Evolutionary conservation across 35 echinoderm and acorn worm species (phyloP).

Genomic region (Apostichopus parvimensis): DNA sequence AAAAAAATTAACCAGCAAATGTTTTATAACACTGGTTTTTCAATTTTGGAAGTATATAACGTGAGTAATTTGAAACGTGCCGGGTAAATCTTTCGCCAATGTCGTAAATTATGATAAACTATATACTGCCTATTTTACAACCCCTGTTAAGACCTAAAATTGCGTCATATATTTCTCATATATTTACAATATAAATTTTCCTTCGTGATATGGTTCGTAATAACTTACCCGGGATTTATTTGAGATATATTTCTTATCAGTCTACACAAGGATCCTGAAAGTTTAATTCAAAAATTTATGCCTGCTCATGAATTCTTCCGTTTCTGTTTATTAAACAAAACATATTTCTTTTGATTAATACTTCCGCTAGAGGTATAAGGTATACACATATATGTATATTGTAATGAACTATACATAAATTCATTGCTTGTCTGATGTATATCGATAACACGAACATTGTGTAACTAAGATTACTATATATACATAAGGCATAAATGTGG

Average conservation of each 20-base stretch:
- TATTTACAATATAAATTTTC: background rate
- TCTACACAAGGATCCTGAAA: background rate
- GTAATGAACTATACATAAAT: no score
- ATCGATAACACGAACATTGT: no score
- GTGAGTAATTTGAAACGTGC: background rate
- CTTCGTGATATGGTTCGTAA: background rate
- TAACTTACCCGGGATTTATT: background rate
- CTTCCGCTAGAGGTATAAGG: background rate
- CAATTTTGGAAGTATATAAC: no score
- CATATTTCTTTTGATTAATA: slow-evolving; percentile 10
- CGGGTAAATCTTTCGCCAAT: background rate
- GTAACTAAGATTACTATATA: no score
- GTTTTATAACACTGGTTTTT: background rate
- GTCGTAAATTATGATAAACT: background rate
- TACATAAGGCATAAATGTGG: no score
- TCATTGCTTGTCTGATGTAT: no score
- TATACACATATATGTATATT: no score
- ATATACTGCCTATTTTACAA: background rate
- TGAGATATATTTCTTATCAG: background rate
- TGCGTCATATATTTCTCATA: background rate
- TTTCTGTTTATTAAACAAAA: slow-evolving; percentile 20
- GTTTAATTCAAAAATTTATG: slow-evolving; percentile 6
- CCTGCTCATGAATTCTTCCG: background rate
- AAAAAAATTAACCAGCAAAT: background rate
- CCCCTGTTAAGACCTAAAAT: background rate